Evolutionary conservation across 1,140 invertebrate genomes (phyloP).

Genomic region (Caenorhabditis remanei): DNA sequence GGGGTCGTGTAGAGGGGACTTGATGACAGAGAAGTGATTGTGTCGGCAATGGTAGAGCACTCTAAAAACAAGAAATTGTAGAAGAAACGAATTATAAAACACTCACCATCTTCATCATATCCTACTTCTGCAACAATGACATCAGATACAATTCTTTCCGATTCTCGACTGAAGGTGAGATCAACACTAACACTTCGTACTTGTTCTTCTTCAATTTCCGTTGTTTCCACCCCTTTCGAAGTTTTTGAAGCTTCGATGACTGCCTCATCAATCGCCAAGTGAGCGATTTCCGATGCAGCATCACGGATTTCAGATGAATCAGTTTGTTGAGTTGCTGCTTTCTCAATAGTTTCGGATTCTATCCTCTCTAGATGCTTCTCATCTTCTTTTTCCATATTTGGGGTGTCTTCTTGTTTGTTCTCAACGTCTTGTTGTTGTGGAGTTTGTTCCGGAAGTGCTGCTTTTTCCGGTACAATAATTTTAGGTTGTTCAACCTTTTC

Average conservation of each 20-base stretch:
- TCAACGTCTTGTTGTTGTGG: neutral
- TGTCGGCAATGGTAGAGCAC: slow-evolving; percentile 65
- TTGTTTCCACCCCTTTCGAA: neutral
- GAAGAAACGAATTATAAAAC: neutral
- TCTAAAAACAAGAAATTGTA: slow-evolving; percentile 55
- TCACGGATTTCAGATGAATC: neutral
- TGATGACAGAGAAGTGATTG: slow-evolving; percentile 62
- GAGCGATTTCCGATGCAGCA: slow-evolving; percentile 13
- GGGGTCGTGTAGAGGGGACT: slow-evolving; percentile 53
- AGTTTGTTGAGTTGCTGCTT: neutral
- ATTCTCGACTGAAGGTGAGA: slow-evolving; percentile 38
- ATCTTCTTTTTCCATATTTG: neutral
- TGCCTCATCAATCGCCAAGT: slow-evolving; percentile 1
- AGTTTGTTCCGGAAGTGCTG: slow-evolving; percentile 22
- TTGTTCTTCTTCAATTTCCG: neutral
- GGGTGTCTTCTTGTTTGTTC: neutral
- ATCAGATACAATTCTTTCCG: slow-evolving; percentile 44
- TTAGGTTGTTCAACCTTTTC: slow-evolving; percentile 34
- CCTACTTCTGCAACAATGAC: slow-evolving; percentile 62
- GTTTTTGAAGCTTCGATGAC: slow-evolving; percentile 3
- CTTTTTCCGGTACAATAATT: slow-evolving; percentile 60
- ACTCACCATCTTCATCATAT: slow-evolving; percentile 64
- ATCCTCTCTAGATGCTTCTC: neutral
- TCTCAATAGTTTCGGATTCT: neutral
- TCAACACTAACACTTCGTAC: slow-evolving; percentile 55